These are phyloP conservation scores for Ceratina australensis DNA, from an alignment of 1,140 invertebrate species.

Conservation along the genomic window DNA sequence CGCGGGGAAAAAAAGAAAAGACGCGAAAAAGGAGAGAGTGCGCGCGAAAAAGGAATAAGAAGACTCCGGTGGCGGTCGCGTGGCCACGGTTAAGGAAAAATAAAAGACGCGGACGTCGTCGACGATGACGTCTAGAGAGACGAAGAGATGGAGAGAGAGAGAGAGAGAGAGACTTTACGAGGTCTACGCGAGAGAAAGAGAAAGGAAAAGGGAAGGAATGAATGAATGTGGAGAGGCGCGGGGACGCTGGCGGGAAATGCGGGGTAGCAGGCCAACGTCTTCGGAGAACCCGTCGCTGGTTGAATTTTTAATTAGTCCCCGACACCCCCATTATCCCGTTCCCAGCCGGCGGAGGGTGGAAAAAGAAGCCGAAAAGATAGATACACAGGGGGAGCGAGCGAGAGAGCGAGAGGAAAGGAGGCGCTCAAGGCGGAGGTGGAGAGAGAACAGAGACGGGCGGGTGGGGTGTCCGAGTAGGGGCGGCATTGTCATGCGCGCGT, in stretches of 20 bases:
- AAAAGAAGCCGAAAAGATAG: slow-evolving; percentile 8
- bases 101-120: slow-evolving; percentile 49
- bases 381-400: neutral
- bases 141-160: neutral
- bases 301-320: slow-evolving; percentile 79
- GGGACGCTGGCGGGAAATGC: slow-evolving; percentile 47
- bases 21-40: neutral
- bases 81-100: slow-evolving; percentile 49
- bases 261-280: slow-evolving; percentile 70
- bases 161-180: neutral
- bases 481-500: slow-evolving; percentile 79
- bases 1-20: neutral
- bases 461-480: slow-evolving; percentile 62
- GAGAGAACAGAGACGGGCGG: slow-evolving; percentile 38
- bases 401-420: slow-evolving; percentile 1
- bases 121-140: slow-evolving; percentile 34
- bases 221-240: slow-evolving; percentile 42
- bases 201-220: slow-evolving; percentile 49
- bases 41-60: slow-evolving; percentile 47
- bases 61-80: slow-evolving; percentile 55
- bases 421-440: slow-evolving; percentile 31
- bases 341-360: neutral
- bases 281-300: slow-evolving; percentile 63
- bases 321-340: slow-evolving; percentile 59
- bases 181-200: slow-evolving; percentile 40